A percentile compares a stretch with the other conserved stretches of the same genome.
Evolutionary conservation across 2,797 vertebrate genomes (phyloP).

Genomic region (Aldrovandia affinis): DNA sequence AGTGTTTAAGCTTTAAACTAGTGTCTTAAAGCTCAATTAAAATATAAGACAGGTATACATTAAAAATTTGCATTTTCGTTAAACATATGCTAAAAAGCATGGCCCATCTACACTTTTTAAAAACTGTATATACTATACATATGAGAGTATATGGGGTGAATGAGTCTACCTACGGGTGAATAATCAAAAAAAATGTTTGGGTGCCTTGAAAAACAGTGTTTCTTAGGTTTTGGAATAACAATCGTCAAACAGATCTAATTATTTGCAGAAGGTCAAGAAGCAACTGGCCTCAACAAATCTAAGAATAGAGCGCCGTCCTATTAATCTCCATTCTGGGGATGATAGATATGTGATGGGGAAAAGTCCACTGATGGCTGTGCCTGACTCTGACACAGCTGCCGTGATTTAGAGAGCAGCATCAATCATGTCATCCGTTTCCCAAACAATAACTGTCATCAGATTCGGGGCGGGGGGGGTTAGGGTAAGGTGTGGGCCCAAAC

Average conservation of each 20-base stretch:
- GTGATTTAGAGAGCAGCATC: conserved; percentile 69
- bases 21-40: too few species aligned
- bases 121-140: too few species aligned
- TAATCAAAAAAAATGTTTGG: too few species aligned
- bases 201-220: conserved; percentile 17
- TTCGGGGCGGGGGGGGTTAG: conserved; percentile 6
- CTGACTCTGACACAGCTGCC: conserved; percentile 61
- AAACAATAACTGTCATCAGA: conserved; percentile 71
- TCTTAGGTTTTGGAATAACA: conserved; percentile 46
- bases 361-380: conserved; percentile 67
- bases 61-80: too few species aligned
- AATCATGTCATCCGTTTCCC: conserved; percentile 71
- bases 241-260: conserved; percentile 60
- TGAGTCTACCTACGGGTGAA: background rate
- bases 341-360: conserved; percentile 64
- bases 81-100: too few species aligned
- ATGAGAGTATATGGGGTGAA: too few species aligned
- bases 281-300: conserved; percentile 58
- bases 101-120: too few species aligned
- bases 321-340: conserved; percentile 65
- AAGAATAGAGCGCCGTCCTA: conserved; percentile 54
- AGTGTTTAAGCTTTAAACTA: too few species aligned
- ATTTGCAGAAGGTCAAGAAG: conserved; percentile 60
- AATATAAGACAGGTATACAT: too few species aligned
- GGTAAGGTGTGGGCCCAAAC: conserved; percentile 33